A percentile compares a stretch with the other conserved stretches of the same genome.
Evolutionary conservation across 2,113 vertebrate genomes (phyloP).

Genomic region (Lamprologus tigripictilis): DNA sequence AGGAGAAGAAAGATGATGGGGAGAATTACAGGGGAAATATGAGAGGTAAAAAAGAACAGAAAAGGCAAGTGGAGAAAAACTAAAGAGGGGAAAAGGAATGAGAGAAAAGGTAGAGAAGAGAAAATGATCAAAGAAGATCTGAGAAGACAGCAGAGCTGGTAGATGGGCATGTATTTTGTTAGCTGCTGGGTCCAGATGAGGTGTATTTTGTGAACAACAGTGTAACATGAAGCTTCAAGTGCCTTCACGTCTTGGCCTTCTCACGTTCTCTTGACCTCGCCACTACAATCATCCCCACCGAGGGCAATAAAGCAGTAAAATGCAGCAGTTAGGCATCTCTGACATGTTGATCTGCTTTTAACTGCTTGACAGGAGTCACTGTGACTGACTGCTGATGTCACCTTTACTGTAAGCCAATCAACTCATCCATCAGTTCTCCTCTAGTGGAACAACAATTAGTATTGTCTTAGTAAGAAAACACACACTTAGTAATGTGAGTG

Average conservation of each 20-base stretch:
- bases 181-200: neutral
- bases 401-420: neutral
- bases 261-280: constrained; percentile 41
- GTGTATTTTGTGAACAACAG: neutral
- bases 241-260: constrained; percentile 33
- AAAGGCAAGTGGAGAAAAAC: neutral
- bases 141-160: neutral
- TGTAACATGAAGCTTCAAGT: constrained; percentile 23
- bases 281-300: neutral
- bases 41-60: neutral
- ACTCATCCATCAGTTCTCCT: neutral
- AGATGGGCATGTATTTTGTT: neutral
- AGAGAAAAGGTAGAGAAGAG: neutral
- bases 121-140: neutral
- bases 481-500: neutral
- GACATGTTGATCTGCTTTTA: constrained; percentile 19
- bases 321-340: constrained; percentile 22
- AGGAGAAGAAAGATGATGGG: neutral
- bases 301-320: constrained; percentile 29
- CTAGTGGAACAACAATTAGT: neutral
- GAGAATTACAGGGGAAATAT: neutral
- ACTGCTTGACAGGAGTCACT: neutral
- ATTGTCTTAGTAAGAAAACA: neutral
- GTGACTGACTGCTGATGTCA: constrained; percentile 10
- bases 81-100: neutral